Conservation (phyloP, 2,113 vertebrate genomes). For the Labrus mixtus region DNA sequence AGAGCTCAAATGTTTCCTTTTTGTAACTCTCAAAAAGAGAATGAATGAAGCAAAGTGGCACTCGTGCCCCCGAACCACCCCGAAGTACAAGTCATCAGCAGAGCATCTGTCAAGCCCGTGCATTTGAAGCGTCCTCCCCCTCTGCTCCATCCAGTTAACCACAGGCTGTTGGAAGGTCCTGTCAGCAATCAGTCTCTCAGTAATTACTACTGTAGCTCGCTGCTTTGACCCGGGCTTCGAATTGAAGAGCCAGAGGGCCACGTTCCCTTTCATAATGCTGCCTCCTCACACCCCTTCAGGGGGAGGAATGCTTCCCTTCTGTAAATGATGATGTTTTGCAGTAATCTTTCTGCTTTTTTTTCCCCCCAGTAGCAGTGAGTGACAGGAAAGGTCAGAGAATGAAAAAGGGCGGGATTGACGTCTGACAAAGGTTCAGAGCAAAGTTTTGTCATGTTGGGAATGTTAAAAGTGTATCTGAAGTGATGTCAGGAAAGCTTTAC, state of each 20-base stretch:
- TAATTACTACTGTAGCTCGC: slow-evolving; percentile 75
- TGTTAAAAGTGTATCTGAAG: slow-evolving; percentile 9
- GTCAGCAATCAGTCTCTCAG: slow-evolving; percentile 72
- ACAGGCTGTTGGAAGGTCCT: slow-evolving; percentile 76
- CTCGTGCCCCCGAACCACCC: slow-evolving; percentile 52
- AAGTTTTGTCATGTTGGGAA: slow-evolving; percentile 13
- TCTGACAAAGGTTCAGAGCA: slow-evolving; percentile 31
- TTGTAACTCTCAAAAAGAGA: slow-evolving; percentile 29
- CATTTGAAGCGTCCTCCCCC: slow-evolving; percentile 69
- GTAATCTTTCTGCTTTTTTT: slow-evolving; percentile 18
- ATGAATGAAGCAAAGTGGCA: slow-evolving; percentile 49
- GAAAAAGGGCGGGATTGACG: slow-evolving; percentile 17
- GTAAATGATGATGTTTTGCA: slow-evolving; percentile 30
- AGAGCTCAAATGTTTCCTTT: slow-evolving; percentile 21
- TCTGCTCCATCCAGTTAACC: slow-evolving; percentile 70
- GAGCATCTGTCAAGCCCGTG: slow-evolving; percentile 67
- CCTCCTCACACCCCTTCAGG: slow-evolving; percentile 48
- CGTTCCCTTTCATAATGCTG: slow-evolving; percentile 62
- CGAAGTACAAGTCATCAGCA: slow-evolving; percentile 58
- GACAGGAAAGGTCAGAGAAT: slow-evolving; percentile 44
- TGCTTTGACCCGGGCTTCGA: slow-evolving; percentile 54
- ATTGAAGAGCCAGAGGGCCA: slow-evolving; percentile 62
- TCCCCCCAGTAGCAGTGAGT: not conserved
- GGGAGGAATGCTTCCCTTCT: slow-evolving; percentile 21
- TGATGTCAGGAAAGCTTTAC: slow-evolving; percentile 13